phyloP scores from a whole-genome alignment of 2,113 vertebrate species.

The Eupsittula cactorum region DNA sequence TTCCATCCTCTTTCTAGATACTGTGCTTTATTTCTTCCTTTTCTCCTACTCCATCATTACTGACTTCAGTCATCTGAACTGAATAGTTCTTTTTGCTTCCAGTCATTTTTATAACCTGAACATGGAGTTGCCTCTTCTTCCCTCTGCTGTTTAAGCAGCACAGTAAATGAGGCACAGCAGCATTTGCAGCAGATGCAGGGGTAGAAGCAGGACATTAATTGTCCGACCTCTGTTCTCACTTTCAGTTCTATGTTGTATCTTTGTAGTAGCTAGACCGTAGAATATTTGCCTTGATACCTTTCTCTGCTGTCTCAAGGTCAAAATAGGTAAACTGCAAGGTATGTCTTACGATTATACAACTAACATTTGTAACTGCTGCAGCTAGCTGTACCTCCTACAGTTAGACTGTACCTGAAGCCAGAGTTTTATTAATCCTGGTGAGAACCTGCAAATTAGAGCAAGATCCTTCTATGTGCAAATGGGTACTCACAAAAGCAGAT shows the following conservation, averaged over 20 bases:
- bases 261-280: not conserved
- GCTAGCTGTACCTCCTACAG: conserved; percentile 8
- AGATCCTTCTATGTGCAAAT: not conserved
- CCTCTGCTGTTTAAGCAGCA: conserved; percentile 6
- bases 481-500: not conserved
- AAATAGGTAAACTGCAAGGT: conserved; percentile 21
- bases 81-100: not conserved
- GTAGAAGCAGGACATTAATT: conserved; percentile 16
- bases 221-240: not conserved
- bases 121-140: not conserved
- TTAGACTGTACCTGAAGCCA: not conserved
- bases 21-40: not conserved
- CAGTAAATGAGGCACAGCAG: conserved; percentile 4
- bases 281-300: not conserved
- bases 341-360: conserved; percentile 4
- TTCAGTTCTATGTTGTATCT: conserved; percentile 23
- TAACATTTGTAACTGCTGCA: conserved; percentile 5
- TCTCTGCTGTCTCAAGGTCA: conserved; percentile 43
- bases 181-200: conserved; percentile 23
- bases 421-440: conserved; percentile 6
- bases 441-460: conserved; percentile 3
- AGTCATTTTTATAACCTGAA: not conserved
- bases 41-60: not conserved
- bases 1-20: not conserved
- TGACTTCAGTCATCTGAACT: not conserved